Evolutionary conservation across 2,888 invertebrate genomes (phyloP).

Genomic region (Pogonocherus hispidulus): DNA sequence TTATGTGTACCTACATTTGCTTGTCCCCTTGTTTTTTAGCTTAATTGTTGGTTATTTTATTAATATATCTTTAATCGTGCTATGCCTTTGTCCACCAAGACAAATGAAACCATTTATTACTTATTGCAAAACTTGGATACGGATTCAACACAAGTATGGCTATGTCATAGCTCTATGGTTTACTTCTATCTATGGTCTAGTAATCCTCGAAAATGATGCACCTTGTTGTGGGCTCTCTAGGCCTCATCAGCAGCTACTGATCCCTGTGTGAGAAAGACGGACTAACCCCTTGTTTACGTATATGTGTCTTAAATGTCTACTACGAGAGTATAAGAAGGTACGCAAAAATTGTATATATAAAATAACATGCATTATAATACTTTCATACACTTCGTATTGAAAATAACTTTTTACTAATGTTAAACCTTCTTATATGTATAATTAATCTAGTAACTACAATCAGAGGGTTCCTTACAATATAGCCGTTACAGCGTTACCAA

Average conservation of each 20-base stretch:
- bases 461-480: slow-evolving; percentile 59
- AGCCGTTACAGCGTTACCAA: slow-evolving; percentile 21
- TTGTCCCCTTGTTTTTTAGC: too few relatives aligned
- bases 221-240: slow-evolving; percentile 57
- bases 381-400: slow-evolving; percentile 60
- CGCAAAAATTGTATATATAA: slow-evolving; percentile 58
- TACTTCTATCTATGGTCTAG: slow-evolving; percentile 36
- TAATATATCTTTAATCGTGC: too few relatives aligned
- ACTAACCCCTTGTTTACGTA: slow-evolving; percentile 58
- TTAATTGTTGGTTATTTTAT: too few relatives aligned
- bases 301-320: slow-evolving; percentile 47
- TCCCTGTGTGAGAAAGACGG: slow-evolving; percentile 60
- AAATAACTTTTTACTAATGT: slow-evolving; percentile 62
- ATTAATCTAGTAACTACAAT: slow-evolving; percentile 55
- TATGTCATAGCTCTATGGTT: slow-evolving; percentile 47
- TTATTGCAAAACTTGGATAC: slow-evolving; percentile 2
- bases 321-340: slow-evolving; percentile 54
- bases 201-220: slow-evolving; percentile 46
- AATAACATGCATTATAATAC: slow-evolving; percentile 61
- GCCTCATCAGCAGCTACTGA: slow-evolving; percentile 56
- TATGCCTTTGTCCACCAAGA: slow-evolving; percentile 12
- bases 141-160: slow-evolving; percentile 35
- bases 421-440: slow-evolving; percentile 52
- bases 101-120: not conserved
- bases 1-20: too few relatives aligned